These are phyloP conservation scores for Ectropis grisescens DNA, from an alignment of 1,140 invertebrate species.

Conservation along the genomic window DNA sequence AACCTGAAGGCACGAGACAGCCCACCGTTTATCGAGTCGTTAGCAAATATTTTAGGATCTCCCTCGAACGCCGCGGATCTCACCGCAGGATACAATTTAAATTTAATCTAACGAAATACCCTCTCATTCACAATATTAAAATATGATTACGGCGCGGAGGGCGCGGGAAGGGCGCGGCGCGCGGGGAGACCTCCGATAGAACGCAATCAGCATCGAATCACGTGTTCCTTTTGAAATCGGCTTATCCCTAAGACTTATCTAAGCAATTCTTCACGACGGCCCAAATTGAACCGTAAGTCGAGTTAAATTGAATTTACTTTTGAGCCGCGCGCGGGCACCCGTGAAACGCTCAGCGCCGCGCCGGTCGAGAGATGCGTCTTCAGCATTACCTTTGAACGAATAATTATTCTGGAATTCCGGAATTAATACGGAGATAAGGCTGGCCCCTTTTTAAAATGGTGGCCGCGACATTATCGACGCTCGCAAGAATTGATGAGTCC, in stretches of 20 bases:
- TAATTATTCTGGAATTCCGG: slow-evolving; percentile 57
- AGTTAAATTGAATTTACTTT: slow-evolving; percentile 17
- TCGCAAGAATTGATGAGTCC: slow-evolving; percentile 11
- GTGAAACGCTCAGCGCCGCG: slow-evolving; percentile 23
- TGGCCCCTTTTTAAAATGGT: slow-evolving; percentile 23
- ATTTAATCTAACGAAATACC: slow-evolving; percentile 52
- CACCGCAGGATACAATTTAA: too few relatives aligned
- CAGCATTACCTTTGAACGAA: slow-evolving; percentile 44
- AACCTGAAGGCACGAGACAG: too few relatives aligned
- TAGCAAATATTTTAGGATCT: too few relatives aligned
- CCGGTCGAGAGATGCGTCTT: slow-evolving; percentile 21
- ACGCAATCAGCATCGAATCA: slow-evolving; percentile 58
- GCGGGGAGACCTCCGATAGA: slow-evolving; percentile 14
- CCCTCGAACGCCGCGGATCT: too few relatives aligned
- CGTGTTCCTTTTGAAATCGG: slow-evolving; percentile 55
- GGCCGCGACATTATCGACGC: slow-evolving; percentile 14
- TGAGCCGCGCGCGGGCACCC: slow-evolving; percentile 3
- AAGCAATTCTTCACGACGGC: slow-evolving; percentile 4
- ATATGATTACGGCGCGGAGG: slow-evolving; percentile 38
- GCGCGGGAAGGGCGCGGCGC: too few relatives aligned
- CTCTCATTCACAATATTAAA: slow-evolving; percentile 60
- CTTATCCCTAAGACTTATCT: slow-evolving; percentile 36
- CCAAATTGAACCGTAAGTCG: slow-evolving; percentile 19
- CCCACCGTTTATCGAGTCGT: too few relatives aligned
- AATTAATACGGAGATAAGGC: slow-evolving; percentile 54